A percentile compares a stretch with the other conserved stretches of the same genome.
Conservation (phyloP, 2,113 vertebrate genomes). For the Neotoma lepida region DNA sequence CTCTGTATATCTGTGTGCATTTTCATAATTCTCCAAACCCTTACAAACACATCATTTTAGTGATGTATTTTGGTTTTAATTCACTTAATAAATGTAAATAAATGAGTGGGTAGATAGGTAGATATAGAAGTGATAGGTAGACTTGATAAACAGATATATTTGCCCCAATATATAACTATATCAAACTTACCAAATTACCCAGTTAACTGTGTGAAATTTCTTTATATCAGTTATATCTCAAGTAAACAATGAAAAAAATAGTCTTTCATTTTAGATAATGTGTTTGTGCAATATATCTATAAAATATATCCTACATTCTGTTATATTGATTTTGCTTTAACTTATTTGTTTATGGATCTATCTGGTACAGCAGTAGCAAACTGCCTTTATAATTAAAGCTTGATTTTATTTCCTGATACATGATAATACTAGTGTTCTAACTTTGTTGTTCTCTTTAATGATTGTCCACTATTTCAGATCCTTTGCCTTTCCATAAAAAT, state of each 20-base stretch:
- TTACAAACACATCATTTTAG: neutral
- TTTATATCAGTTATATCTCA: neutral
- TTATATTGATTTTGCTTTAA: neutral
- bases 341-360: neutral
- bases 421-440: neutral
- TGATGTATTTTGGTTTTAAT: neutral
- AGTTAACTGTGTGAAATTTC: neutral
- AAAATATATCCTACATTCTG: neutral
- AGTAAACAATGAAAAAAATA: neutral
- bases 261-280: neutral
- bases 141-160: neutral
- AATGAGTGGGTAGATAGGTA: neutral
- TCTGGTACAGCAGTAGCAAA: neutral
- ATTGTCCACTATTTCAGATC: neutral
- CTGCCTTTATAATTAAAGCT: neutral
- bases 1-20: too few relatives aligned
- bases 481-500: neutral
- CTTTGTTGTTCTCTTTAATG: neutral
- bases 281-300: neutral
- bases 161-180: neutral
- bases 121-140: neutral
- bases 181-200: neutral
- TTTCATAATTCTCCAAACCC: neutral
- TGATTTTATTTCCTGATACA: neutral
- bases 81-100: neutral